Evolutionary conservation across 92 coral and sea anemone genomes (phyloP), one percentile per base, ranked within the genome.

Genomic region (Metridium senile): DNA sequence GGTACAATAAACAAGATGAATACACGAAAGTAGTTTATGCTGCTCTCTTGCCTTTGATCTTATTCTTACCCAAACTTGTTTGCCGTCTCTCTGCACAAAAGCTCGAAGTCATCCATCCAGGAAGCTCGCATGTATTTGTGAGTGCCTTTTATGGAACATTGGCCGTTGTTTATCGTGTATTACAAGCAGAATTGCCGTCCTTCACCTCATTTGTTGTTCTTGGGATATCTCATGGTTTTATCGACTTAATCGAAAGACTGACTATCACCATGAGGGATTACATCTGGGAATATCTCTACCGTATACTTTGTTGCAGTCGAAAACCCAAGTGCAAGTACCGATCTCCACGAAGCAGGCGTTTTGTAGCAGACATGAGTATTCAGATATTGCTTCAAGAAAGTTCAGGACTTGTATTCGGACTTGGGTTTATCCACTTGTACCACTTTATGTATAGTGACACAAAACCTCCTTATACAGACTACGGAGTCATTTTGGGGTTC

Each of bases 341-440:
- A 62, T 73, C 78, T 0, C 95, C 96, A 16, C 72, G 90, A 26
- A 91, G 91, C 82, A 72, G 86, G 75, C 87, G 98, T 27, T 82
- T 93, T 25, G 83, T 83, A 8, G 93, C 98, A n/a, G 98, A 90
- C 56, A 35, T 87, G 2, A 82, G 86, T 65, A 79, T 93, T 39
- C 95, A 90, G 75, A 68, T 87, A 7, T 77, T 89, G 61, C 77
- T 93, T 11, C 76, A 81, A 22, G 98, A 93, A 59, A 71, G 85
- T 1, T 84, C 88, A 11, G 85, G 84, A 2, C 63, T 90, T 26
- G 74, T 90, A 11, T 27, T 84, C 2, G 91, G 87, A 4, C 81
- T 90, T 23, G 89, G 91, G 10, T 90, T 76, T 66, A 87, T 72
- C 28, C 81, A 84, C 1, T 45, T 90, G 25, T 84, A 84, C 39